Base-by-base conservation (phyloP, 2,888 invertebrate species). In the Gortyna flavago region DNA sequence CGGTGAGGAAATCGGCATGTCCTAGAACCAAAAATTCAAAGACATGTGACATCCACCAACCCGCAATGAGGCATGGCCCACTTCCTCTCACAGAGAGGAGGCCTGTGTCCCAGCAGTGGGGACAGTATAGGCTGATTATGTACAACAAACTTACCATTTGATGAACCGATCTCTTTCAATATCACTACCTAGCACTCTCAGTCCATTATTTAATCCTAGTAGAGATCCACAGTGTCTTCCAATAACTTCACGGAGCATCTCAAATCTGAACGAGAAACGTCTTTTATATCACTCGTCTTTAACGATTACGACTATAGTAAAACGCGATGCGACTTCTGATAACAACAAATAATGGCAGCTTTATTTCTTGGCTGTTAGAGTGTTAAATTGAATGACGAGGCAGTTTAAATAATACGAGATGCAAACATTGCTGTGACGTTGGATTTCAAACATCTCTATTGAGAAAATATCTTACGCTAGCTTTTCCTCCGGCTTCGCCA, bases 271-370 rank as follows among this genome's bases (percentile, higher is more conserved):
- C 89, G 67, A 80, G 81, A 66, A 83, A 78, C 86, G 83, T 81
- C 85, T 89, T 89, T 91, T 91, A 91, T 88, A 88, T 88, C 90
- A 86, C 87, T 90, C 86, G 81, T 83, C 79, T 88, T 92, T 89
- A 92, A 90, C 90, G 88, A 89, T 89, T 83, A 89, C 88, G 86
- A 90, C 79, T 73, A 87, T 75, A 89, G 85, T 89, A 79, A 88
- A 90, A 89, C 88, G 82, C 85, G 86, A 89, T 86, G 74, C 74
- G 75, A 77, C 81, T 84, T 81, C 80, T 83, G 71, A 73, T 75
- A 76, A 77, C 72, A 75, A 70, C 75, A 68, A 77, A 69, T 75
- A 77, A 88, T 87, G 70, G 79, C 79, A 74, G 74, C 85, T 79
- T 84, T 89, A 87, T 88, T 64, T 68, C 71, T 64, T 66, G 48